These are phyloP conservation scores for Spisula solida DNA, from an alignment of 2,888 invertebrate genomes.

Conservation along the genomic window DNA sequence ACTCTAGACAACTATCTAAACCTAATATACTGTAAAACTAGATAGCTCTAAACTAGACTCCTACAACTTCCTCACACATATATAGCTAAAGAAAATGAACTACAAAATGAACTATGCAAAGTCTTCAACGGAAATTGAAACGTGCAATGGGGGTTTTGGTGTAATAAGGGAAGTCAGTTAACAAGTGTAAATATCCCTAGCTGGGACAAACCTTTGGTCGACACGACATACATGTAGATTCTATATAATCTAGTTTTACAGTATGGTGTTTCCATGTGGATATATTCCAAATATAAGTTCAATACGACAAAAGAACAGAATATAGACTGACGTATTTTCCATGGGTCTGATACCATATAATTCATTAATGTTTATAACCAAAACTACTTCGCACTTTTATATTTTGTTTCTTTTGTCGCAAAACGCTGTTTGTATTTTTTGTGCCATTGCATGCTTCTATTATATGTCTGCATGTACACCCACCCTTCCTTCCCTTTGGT, in stretches of 20 bases:
- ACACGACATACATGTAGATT: too few species aligned
- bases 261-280: not conserved
- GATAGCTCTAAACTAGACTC: not conserved
- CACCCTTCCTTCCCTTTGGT: too few species aligned
- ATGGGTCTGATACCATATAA: slow-evolving; percentile 44
- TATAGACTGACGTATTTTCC: slow-evolving; percentile 56
- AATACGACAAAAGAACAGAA: slow-evolving; percentile 58
- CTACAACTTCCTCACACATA: too few species aligned
- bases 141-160: too few species aligned
- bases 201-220: too few species aligned
- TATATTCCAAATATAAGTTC: not conserved
- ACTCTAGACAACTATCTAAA: not conserved
- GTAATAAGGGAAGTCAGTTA: too few species aligned
- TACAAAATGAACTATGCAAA: too few species aligned
- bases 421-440: slow-evolving; percentile 21
- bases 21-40: not conserved
- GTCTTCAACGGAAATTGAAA: too few species aligned
- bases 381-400: slow-evolving; percentile 37
- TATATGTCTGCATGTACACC: not conserved
- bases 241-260: slow-evolving; percentile 19
- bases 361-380: not conserved
- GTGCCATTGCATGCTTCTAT: slow-evolving; percentile 14
- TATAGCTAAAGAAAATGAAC: too few species aligned
- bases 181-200: too few species aligned
- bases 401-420: slow-evolving; percentile 63